phyloP scores from a whole-genome alignment of 2,113 vertebrate genomes.

The Odocoileus virginianus region DNA sequence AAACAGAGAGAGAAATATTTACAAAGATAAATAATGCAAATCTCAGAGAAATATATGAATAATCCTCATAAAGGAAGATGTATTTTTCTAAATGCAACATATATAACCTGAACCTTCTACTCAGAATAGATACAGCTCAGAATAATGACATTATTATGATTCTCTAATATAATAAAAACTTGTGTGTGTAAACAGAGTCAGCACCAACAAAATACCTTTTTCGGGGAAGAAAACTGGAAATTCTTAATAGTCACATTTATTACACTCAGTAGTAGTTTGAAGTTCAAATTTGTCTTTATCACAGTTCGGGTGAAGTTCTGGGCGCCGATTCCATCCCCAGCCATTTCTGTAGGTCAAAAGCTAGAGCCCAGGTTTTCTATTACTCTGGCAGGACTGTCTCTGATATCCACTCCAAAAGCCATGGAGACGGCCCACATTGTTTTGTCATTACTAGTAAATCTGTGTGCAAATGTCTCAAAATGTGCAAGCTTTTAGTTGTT shows the following conservation, averaged over 20 bases:
- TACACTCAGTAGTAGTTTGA: not conserved
- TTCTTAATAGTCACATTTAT: not conserved
- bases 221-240: not conserved
- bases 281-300: not conserved
- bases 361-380: not conserved
- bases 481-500: not conserved
- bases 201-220: not conserved
- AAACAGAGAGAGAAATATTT: not conserved
- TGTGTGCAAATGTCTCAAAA: not conserved
- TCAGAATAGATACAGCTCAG: not conserved
- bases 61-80: not conserved
- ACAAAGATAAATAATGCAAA: not conserved
- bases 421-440: rapidly evolving
- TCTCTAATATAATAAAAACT: not conserved
- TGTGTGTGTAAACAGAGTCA: not conserved
- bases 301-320: not conserved
- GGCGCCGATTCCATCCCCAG: not conserved
- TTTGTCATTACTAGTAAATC: not conserved
- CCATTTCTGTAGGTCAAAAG: not conserved
- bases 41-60: not conserved
- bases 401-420: not conserved
- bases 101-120: not conserved
- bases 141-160: not conserved
- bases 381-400: not conserved
- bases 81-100: not conserved